These are phyloP conservation scores for Drosophila prosaltans DNA, from an alignment of 1,140 invertebrate species.

Conservation along the genomic window DNA sequence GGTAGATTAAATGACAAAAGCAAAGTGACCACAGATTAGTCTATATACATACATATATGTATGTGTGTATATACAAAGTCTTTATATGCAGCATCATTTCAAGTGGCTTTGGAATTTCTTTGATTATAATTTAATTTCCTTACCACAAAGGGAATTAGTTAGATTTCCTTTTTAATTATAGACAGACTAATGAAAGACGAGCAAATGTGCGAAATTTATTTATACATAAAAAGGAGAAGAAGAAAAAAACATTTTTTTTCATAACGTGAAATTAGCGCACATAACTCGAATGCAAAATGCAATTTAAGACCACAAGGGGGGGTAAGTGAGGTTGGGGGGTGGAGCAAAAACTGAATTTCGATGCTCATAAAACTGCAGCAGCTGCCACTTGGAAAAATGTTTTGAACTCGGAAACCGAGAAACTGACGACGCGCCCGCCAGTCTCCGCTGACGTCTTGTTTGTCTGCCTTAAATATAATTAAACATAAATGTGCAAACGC, in stretches of 20 bases:
- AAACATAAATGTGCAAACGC: slow-evolving; percentile 24
- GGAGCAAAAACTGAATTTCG: neutral
- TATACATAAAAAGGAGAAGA: slow-evolving; percentile 1
- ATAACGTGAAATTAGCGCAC: slow-evolving; percentile 62
- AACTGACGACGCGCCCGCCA: slow-evolving; percentile 6
- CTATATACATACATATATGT: neutral
- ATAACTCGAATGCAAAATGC: slow-evolving; percentile 55
- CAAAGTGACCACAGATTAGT: neutral
- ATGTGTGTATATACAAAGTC: too few relatives aligned
- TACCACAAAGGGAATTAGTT: neutral
- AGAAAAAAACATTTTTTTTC: slow-evolving; percentile 23
- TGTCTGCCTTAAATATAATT: slow-evolving; percentile 22
- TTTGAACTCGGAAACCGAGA: slow-evolving; percentile 10
- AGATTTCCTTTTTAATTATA: slow-evolving; percentile 1
- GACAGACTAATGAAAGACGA: slow-evolving; percentile 27
- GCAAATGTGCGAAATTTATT: slow-evolving; percentile 43
- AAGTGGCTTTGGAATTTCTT: slow-evolving; percentile 1
- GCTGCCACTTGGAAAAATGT: slow-evolving; percentile 9
- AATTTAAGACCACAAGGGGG: slow-evolving; percentile 33
- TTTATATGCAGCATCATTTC: neutral
- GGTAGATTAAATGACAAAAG: slow-evolving; percentile 14
- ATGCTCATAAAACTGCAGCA: slow-evolving; percentile 8
- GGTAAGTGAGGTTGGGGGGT: neutral
- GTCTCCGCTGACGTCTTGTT: slow-evolving; percentile 22
- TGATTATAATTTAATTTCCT: slow-evolving; percentile 10